Evolutionary conservation across 2,888 invertebrate species (phyloP), one percentile per base, ranked within the genome.

Genomic region (Encarsia formosa): DNA sequence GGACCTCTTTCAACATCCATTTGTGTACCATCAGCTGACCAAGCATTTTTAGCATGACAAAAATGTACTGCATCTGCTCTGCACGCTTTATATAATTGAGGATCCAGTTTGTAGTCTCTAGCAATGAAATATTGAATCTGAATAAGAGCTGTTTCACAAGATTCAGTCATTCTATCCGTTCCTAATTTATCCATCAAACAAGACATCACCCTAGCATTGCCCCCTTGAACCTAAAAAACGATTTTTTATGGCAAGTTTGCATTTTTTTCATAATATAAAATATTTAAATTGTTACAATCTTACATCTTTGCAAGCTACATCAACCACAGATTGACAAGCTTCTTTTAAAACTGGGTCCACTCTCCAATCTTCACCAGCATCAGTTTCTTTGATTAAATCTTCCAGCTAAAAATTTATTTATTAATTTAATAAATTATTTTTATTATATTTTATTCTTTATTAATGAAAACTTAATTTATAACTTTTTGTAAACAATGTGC

Each of bases 81-180:
- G 69, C 98, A 99, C 24, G 87, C 86, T 66, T 85, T 83, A 69
- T 91, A 98, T 37, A 99, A 76, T 62, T 86, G 86, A 0, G 93
- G 89, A 74, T 96, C 95, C 40, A 96, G 76, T 65, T 90, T 92
- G 71, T 93, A 99, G 76, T 98, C 92, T 63, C 99, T 82, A 0
- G 94, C 90, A 56, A 98, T 85, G 75, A 99, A 99, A 75, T 96
- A 99, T 70, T 99, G 96, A 65, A 99, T 93, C 75, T 97, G 93
- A 53, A 98, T 79, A 37, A 99, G 78, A 8, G 93, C 88, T 58
- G 87, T 84, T 77, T 95, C 93, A 78, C 99, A 99, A 15, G 88
- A 86, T 52, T 84, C 82, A 1, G 83, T 86, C 95, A 98, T 97
- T 35, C 83, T 78, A 49, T 82, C 83, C 2, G 88, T 86, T 32